phyloP scores from a whole-genome alignment of 2,113 vertebrate species.

The Sapayoa aenigma region DNA sequence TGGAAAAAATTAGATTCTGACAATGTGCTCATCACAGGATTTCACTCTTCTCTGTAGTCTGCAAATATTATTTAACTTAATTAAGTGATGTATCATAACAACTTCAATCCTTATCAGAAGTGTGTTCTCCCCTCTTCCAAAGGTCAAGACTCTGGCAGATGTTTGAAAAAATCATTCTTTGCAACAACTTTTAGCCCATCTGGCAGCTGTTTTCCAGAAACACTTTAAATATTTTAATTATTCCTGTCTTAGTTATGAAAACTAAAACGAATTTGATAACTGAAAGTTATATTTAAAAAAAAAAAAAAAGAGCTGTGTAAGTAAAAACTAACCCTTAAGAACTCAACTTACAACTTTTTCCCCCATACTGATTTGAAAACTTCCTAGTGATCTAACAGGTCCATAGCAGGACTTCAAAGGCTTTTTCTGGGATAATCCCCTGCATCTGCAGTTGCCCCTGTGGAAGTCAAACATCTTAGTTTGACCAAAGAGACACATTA shows the following conservation, averaged over 20 bases:
- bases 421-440: neutral
- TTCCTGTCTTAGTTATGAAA: neutral
- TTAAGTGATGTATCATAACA: neutral
- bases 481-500: neutral
- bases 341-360: neutral
- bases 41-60: neutral
- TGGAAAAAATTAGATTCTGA: neutral
- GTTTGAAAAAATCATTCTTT: neutral
- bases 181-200: neutral
- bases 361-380: neutral
- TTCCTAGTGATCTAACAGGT: neutral
- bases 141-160: neutral
- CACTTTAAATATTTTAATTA: neutral
- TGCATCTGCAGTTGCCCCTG: neutral
- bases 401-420: neutral
- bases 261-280: neutral
- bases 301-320: too few relatives aligned
- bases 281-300: neutral
- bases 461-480: neutral
- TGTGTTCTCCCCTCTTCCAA: neutral
- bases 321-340: neutral
- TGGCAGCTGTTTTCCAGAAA: neutral
- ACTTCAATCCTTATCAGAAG: neutral
- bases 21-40: neutral
- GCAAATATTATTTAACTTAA: neutral